Percentiles rank a stretch among this genome's conserved stretches.
phyloP scores from a whole-genome alignment of 2,888 invertebrate genomes.

The Agriotes lineatus region DNA sequence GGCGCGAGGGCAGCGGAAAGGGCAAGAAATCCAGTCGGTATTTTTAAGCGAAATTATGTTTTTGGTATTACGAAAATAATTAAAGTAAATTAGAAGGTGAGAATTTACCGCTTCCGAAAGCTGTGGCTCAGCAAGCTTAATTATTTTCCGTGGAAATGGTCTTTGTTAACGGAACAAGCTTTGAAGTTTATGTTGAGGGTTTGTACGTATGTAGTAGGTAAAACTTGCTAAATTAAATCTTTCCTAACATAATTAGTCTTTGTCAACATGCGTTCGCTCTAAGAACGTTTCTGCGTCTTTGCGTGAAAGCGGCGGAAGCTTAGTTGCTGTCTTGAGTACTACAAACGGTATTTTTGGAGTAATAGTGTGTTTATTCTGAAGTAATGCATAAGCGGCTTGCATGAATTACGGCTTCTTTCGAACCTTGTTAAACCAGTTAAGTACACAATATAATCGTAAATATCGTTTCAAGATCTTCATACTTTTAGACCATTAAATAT shows the following conservation, averaged over 20 bases:
- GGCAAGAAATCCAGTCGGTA: constrained; percentile 25
- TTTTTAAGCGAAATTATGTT: constrained; percentile 34
- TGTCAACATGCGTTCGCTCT: background rate
- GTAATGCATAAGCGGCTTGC: no score
- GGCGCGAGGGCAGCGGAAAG: constrained; percentile 10
- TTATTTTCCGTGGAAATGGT: constrained; percentile 31
- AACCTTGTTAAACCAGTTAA: no score
- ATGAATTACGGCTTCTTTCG: no score
- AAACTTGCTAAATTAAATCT: constrained; percentile 1
- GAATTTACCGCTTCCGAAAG: constrained; percentile 37
- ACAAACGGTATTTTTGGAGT: no score
- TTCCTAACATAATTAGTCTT: constrained; percentile 1
- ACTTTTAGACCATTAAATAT: no score
- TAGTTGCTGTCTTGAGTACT: no score
- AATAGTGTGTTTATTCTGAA: no score
- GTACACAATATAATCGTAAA: no score
- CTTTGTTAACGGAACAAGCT: constrained; percentile 30
- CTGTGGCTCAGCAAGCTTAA: constrained; percentile 34
- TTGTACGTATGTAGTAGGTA: constrained; percentile 1
- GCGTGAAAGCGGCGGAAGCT: no score
- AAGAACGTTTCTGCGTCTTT: no score
- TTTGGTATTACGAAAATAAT: constrained; percentile 35
- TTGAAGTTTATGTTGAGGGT: constrained; percentile 23
- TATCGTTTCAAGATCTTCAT: no score
- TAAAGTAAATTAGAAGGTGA: constrained; percentile 40